Conservation (phyloP, 2,888 invertebrate species). For the Muscina levida region DNA sequence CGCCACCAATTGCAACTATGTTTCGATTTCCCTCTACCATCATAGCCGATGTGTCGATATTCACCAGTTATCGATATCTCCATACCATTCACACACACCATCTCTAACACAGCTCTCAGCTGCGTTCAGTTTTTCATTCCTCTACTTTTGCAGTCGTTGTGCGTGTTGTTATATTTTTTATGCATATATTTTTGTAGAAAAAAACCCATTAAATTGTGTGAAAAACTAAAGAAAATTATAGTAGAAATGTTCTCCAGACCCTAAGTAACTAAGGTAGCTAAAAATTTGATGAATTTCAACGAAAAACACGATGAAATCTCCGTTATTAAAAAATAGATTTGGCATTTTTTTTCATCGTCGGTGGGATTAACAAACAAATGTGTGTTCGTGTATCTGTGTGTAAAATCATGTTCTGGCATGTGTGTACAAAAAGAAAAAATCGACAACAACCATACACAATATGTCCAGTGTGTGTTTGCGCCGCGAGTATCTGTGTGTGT, state of each 20-base stretch:
- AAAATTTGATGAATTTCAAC: background rate
- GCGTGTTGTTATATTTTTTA: slow-evolving; percentile 50
- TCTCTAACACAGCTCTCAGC: background rate
- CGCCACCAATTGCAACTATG: no score
- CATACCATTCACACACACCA: background rate
- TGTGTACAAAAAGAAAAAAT: slow-evolving; percentile 59
- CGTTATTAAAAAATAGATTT: slow-evolving; percentile 11
- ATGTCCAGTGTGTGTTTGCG: slow-evolving; percentile 11
- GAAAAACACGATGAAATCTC: slow-evolving; percentile 18
- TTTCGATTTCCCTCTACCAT: no score
- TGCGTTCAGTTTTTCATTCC: slow-evolving; percentile 25
- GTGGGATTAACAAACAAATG: background rate
- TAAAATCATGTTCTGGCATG: slow-evolving; percentile 54
- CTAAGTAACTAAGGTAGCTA: slow-evolving; percentile 52
- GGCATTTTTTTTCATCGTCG: background rate
- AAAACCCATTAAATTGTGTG: slow-evolving; percentile 48
- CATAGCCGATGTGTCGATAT: no score
- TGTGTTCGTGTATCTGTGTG: slow-evolving; percentile 8
- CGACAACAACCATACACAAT: no score
- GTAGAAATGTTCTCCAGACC: slow-evolving; percentile 50
- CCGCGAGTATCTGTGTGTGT: slow-evolving; percentile 51
- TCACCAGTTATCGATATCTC: no score
- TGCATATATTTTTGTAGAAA: slow-evolving; percentile 44
- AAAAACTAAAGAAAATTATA: slow-evolving; percentile 35
- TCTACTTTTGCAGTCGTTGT: slow-evolving; percentile 52